These are phyloP conservation scores for Cebus imitator DNA, from an alignment of 2,113 vertebrate genomes.

Conservation along the genomic window DNA sequence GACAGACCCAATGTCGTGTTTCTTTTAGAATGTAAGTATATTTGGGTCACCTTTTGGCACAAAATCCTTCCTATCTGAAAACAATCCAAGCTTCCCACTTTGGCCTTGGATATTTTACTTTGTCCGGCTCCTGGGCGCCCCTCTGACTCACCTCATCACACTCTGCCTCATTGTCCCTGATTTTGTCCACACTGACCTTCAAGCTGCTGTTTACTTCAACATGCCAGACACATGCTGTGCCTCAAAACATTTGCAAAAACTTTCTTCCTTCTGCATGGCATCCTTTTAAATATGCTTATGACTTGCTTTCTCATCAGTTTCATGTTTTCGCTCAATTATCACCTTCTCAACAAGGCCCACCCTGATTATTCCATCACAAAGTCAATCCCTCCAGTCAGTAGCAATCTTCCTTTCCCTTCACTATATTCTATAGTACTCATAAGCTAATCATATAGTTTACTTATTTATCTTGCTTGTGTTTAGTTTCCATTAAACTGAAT, in stretches of 20 bases:
- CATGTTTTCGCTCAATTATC: background rate
- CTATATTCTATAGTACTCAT: background rate
- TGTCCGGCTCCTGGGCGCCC: background rate
- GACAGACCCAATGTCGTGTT: background rate
- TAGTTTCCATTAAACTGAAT: background rate
- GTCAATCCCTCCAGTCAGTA: too few relatives aligned
- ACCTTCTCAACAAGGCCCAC: background rate
- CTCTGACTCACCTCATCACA: background rate
- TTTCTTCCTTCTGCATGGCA: background rate
- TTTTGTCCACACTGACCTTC: background rate
- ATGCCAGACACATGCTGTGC: background rate
- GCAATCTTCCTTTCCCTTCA: background rate
- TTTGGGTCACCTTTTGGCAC: background rate
- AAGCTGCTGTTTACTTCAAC: background rate
- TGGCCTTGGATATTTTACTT: background rate
- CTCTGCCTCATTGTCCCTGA: background rate
- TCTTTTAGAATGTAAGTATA: background rate
- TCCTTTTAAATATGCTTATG: background rate
- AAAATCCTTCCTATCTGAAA: background rate
- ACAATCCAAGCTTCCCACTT: background rate
- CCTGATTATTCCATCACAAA: background rate
- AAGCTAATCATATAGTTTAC: background rate
- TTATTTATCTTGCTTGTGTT: background rate
- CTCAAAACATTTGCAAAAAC: background rate
- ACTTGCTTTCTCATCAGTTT: background rate